A percentile compares a stretch with the other conserved stretches of the same genome.
Conservation (phyloP, 2,888 invertebrate species). For the Caenorhabditis sp. region DNA sequence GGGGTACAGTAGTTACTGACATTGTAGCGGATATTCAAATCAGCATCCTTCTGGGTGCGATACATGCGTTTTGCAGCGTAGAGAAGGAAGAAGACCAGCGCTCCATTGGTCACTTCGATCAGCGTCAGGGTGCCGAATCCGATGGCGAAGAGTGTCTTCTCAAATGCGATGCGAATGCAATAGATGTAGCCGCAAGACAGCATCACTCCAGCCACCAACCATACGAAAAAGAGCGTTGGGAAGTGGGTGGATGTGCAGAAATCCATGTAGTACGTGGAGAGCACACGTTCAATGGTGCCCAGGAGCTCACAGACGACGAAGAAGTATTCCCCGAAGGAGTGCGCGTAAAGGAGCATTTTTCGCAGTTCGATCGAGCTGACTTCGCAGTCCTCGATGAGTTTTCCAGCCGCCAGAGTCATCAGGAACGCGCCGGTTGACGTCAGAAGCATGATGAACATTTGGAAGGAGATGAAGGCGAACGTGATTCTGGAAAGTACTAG, state of each 20-base stretch:
- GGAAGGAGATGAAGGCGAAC: slow-evolving; percentile 12
- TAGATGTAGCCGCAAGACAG: slow-evolving; percentile 22
- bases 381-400: slow-evolving; percentile 45
- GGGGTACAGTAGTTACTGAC: neutral
- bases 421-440: slow-evolving; percentile 40
- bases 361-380: slow-evolving; percentile 24
- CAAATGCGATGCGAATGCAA: slow-evolving; percentile 22
- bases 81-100: slow-evolving; percentile 3
- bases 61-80: slow-evolving; percentile 25
- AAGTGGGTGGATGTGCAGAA: slow-evolving; percentile 18
- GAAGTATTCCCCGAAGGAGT: slow-evolving; percentile 50
- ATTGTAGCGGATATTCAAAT: slow-evolving; percentile 20
- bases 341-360: slow-evolving; percentile 25
- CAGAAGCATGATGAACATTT: slow-evolving; percentile 33
- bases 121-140: slow-evolving; percentile 46
- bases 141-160: slow-evolving; percentile 17
- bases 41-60: neutral
- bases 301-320: slow-evolving; percentile 38
- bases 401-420: slow-evolving; percentile 26
- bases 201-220: neutral
- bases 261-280: neutral
- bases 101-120: slow-evolving; percentile 29
- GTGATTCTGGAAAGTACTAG: slow-evolving; percentile 17
- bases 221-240: neutral
- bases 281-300: slow-evolving; percentile 33